Base-by-base conservation (phyloP, 2,888 invertebrate genomes). In the Diaperis boleti region DNA sequence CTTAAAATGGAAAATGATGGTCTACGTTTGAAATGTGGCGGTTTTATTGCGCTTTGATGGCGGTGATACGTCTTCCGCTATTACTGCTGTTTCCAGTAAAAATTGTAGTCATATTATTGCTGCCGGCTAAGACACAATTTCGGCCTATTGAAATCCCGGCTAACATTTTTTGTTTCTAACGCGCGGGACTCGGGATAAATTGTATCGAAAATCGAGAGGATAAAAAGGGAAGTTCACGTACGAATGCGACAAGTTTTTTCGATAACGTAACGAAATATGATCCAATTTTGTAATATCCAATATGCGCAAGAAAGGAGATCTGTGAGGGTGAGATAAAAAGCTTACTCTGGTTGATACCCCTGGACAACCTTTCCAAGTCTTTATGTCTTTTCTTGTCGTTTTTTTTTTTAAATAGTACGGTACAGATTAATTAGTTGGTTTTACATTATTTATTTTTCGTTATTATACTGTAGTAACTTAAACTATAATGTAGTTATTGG, bases 1-100 rank as follows among this genome's bases (percentile, higher is more conserved):
- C 67, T 73, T 74, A 75, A 74, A 76, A 76, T 72, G 72, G 74
- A 73, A 75, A 76, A 72, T 74, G 71, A 72, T 74, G 72, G 68
- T 62, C 69, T 67, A 70, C 72, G 68, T 73, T 75, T 74, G 72
- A 74, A 72, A 74, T 73, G 73, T 71, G 73, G 70, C 73, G 70
- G 71, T 74, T 74, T 74, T 74, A 74, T 73, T 74, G 72, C 71
- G 64, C 71, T 72, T 73, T 74, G 73, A 74, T 74, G 73, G 67
- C n/a, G 70, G 72, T 70, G 71, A 73, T 72, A 72, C 67, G 72
- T 70, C 67, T 69, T n/a, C n/a, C n/a, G n/a, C n/a, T n/a, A n/a
- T n/a, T n/a, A n/a, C n/a, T n/a, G n/a, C n/a, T n/a, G n/a, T n/a
- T n/a, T n/a, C n/a, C n/a, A n/a, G n/a, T n/a, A n/a, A n/a, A n/a